Evolutionary conservation across 2,797 vertebrate species (phyloP).

Genomic region (Acipenser oxyrinchus): DNA sequence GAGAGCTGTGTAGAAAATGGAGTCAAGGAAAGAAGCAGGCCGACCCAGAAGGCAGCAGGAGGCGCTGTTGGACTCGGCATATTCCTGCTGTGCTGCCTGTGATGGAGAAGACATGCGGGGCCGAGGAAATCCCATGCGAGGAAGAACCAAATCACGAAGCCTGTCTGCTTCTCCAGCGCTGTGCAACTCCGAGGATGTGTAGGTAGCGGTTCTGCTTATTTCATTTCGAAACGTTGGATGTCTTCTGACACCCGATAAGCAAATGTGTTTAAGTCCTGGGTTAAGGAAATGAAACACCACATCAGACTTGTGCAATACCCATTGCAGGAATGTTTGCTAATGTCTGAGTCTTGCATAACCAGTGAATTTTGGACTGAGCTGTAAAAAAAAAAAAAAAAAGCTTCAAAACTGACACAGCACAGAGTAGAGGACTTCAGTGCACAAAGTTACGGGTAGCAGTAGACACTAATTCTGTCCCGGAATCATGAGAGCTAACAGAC

Average conservation of each 20-base stretch:
- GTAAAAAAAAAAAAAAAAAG: no score
- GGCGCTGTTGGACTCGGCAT: conserved; percentile 45
- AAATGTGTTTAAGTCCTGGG: no score
- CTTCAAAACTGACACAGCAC: no score
- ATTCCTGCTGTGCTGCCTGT: conserved; percentile 64
- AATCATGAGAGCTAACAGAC: neutral
- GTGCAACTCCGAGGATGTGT: conserved; percentile 59
- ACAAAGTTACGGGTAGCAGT: neutral
- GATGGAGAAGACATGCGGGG: conserved; percentile 55
- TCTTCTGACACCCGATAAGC: no score
- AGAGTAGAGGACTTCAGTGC: no score
- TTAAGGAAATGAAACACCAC: no score
- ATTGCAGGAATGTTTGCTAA: no score
- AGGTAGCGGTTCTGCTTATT: no score
- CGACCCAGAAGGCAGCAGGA: conserved; percentile 37
- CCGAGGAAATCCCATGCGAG: conserved; percentile 45
- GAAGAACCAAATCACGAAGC: conserved; percentile 75
- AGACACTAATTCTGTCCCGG: neutral
- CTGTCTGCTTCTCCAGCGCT: conserved; percentile 73
- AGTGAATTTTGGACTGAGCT: no score
- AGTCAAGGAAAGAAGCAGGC: conserved; percentile 52
- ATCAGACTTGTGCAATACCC: no score
- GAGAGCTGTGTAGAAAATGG: conserved; percentile 47
- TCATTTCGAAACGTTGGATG: no score
- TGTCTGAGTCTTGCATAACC: no score